Percentiles rank a stretch among this genome's conserved stretches.
Evolutionary conservation across 2,888 invertebrate species (phyloP).

Genomic region (Lycophotia porphyrea): DNA sequence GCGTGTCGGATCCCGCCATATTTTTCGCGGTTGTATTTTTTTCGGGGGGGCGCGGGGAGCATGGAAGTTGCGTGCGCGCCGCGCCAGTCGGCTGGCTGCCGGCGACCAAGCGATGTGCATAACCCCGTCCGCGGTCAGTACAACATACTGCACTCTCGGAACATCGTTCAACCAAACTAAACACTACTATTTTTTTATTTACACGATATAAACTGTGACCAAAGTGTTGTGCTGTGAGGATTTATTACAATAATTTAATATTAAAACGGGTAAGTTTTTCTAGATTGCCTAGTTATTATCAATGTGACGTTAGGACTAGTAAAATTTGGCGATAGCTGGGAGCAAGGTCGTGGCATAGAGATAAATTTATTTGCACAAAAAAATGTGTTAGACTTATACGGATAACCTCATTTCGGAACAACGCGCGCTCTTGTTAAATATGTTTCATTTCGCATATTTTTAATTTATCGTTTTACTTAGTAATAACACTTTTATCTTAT

Average conservation of each 20-base stretch:
- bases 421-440: conserved; percentile 78
- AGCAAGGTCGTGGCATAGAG: conserved; percentile 88
- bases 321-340: conserved; percentile 88
- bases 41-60: conserved; percentile 77
- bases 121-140: conserved; percentile 69
- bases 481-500: conserved; percentile 36
- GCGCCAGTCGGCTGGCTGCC: conserved; percentile 86
- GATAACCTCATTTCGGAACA: conserved; percentile 89
- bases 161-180: conserved; percentile 62
- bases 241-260: conserved; percentile 67
- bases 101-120: conserved; percentile 85
- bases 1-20: conserved; percentile 86
- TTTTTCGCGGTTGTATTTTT: conserved; percentile 84
- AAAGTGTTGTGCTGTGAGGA: conserved; percentile 76
- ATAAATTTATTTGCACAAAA: conserved; percentile 90
- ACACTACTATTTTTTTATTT: conserved; percentile 63
- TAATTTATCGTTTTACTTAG: conserved; percentile 51
- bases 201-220: conserved; percentile 67
- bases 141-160: conserved; percentile 75
- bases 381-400: conserved; percentile 87
- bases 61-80: conserved; percentile 84
- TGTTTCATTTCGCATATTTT: conserved; percentile 63
- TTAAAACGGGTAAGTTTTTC: conserved; percentile 69
- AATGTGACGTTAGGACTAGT: conserved; percentile 84
- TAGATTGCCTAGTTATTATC: conserved; percentile 81